phyloP scores from a whole-genome alignment of 2,888 invertebrate genomes.

The Phyllotreta striolata region DNA sequence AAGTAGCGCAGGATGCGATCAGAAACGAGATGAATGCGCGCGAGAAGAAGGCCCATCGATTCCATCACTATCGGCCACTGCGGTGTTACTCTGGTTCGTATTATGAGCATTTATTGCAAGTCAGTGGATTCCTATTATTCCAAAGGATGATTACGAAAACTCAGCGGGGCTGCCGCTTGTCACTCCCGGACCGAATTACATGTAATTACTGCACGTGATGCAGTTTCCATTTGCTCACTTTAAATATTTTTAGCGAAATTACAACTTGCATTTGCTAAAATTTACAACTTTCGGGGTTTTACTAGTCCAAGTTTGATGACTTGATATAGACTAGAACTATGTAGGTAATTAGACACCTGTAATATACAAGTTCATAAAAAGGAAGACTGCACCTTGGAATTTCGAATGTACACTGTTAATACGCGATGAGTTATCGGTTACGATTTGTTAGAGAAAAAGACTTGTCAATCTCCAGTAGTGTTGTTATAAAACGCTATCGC shows the following conservation, averaged over 20 bases:
- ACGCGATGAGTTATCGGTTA: slow-evolving; percentile 42
- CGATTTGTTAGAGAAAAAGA: slow-evolving; percentile 42
- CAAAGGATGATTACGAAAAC: slow-evolving; percentile 60
- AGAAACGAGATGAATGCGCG: slow-evolving; percentile 10
- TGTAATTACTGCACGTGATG: slow-evolving; percentile 59
- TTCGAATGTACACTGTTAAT: slow-evolving; percentile 45
- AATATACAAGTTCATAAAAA: neutral
- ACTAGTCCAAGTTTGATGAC: no score
- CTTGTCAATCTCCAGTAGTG: slow-evolving; percentile 44
- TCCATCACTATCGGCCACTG: slow-evolving; percentile 32
- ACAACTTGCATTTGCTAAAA: no score
- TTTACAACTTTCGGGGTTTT: no score
- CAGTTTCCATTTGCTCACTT: slow-evolving; percentile 57
- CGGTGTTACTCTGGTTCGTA: slow-evolving; percentile 46
- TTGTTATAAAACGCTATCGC: slow-evolving; percentile 33
- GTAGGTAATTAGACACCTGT: no score
- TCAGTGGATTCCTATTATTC: slow-evolving; percentile 61
- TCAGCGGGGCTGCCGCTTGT: slow-evolving; percentile 58
- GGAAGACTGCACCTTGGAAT: slow-evolving; percentile 25
- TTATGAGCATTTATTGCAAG: slow-evolving; percentile 59
- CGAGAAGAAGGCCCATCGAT: slow-evolving; percentile 3
- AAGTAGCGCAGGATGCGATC: slow-evolving; percentile 6
- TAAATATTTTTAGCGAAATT: no score
- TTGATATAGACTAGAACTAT: no score
- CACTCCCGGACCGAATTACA: slow-evolving; percentile 59